Evolutionary conservation across 2,888 invertebrate genomes (phyloP), one percentile per base, ranked within the genome.

Genomic region (Drosophila seclusa): DNA sequence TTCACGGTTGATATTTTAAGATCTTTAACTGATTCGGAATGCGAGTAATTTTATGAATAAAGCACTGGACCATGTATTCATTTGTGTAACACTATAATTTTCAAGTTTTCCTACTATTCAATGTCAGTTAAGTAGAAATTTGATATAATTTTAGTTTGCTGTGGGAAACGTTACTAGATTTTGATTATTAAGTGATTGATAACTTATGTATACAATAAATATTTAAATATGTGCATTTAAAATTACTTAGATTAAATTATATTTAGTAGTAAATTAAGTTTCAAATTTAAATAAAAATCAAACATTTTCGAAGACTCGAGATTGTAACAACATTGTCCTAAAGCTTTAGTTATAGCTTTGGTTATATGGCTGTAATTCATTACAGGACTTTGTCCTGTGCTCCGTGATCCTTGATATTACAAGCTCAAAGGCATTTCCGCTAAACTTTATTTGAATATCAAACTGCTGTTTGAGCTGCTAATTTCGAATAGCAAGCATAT

Each of bases 391-490:
- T 54, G 27, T 34, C 4, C 48, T 13, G 50, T 31, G 34, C 18
- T 24, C 10, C 7, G 40, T 62, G 69, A 50, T 55, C 50, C 58
- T 59, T 59, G 58, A 34, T 57, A 45, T 11, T 11, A n/a, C 16
- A 8, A 4, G 16, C 62, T 18, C 11, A n/a, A 42, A 45, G 53
- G 74, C 49, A 61, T 36, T 59, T 61, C 16, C 55, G 68, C 34
- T 57, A 11, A 48, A 29, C 49, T 52, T 53, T 49, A 80, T 71
- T 76, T 65, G 65, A 52, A 66, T 68, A 54, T 62, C 68, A 32
- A 36, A 53, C 52, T 57, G 77, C 49, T 71, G 65, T 68, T 80
- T 76, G 76, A 80, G 60, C 81, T 65, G 80, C 42, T 80, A 68
- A 80, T 78, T 80, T 76, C 61, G 32, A 54, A 70, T 57, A 59